Percentiles rank a stretch among this genome's conserved stretches.
Evolutionary conservation across 2,113 vertebrate species (phyloP).

Genomic region (Herpetotheres cachinnans): DNA sequence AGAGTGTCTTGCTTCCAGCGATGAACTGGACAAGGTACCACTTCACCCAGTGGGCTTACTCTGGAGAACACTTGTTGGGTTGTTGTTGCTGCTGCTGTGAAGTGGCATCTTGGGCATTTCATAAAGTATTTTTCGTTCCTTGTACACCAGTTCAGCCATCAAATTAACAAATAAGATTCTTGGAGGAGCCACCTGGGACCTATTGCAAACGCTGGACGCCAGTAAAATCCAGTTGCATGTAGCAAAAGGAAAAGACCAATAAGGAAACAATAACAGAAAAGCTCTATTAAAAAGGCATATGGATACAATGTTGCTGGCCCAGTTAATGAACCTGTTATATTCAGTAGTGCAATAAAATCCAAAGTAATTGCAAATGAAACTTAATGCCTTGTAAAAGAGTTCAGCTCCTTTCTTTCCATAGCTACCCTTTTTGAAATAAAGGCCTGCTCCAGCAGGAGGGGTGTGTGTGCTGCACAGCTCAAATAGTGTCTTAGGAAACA

Average conservation of each 20-base stretch:
- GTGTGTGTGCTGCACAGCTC: constrained; percentile 11
- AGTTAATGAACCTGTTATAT: constrained; percentile 53
- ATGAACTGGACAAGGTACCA: neutral
- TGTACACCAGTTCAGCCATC: neutral
- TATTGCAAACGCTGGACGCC: neutral
- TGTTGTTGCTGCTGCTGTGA: neutral
- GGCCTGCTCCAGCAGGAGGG: constrained; percentile 48
- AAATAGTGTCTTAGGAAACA: neutral
- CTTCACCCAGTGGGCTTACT: neutral
- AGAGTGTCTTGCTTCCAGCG: neutral
- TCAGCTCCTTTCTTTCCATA: neutral
- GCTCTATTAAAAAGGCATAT: constrained; percentile 60
- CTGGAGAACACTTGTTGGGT: neutral
- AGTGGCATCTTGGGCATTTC: neutral
- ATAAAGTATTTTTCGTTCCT: neutral
- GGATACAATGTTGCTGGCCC: constrained; percentile 46
- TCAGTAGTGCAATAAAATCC: constrained; percentile 63
- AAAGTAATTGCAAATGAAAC: constrained; percentile 70
- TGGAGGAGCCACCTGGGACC: constrained; percentile 32
- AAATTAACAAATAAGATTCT: constrained; percentile 32
- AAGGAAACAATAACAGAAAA: constrained; percentile 66
- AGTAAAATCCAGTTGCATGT: constrained; percentile 52
- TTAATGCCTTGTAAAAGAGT: constrained; percentile 69
- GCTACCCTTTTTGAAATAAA: neutral
- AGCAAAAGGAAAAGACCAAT: constrained; percentile 60